A percentile compares a stretch with the other conserved stretches of the same genome.
These are phyloP conservation scores for Steinernema feltiae DNA, from an alignment of 1,140 invertebrate species.

Conservation along the genomic window DNA sequence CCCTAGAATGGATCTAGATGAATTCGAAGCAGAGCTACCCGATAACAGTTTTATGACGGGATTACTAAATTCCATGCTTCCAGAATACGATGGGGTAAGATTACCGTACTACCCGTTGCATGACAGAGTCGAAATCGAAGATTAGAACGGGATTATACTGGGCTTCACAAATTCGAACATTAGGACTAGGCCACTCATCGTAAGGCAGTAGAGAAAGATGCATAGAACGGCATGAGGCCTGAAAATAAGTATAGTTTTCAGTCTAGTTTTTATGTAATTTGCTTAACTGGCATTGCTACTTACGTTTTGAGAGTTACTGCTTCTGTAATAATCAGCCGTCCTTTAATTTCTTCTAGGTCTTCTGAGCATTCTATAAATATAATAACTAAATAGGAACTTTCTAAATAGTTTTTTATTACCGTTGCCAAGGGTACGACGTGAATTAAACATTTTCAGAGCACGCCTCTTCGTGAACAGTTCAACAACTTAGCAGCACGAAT, in stretches of 20 bases:
- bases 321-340: background rate
- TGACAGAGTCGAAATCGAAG: too few relatives aligned
- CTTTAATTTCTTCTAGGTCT: background rate
- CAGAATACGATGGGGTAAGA: constrained; percentile 19
- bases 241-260: background rate
- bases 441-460: constrained; percentile 1
- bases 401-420: background rate
- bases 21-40: background rate
- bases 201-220: background rate
- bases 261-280: background rate
- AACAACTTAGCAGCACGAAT: background rate
- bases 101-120: background rate
- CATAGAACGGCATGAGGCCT: constrained; percentile 2
- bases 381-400: background rate
- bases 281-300: background rate
- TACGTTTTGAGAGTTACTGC: background rate
- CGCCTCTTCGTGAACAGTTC: background rate
- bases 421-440: background rate
- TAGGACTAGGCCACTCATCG: background rate
- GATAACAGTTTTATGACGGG: constrained; percentile 2
- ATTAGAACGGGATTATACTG: constrained; percentile 1
- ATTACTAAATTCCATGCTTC: constrained; percentile 22
- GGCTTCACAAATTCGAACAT: constrained; percentile 9
- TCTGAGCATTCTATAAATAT: background rate
- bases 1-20: background rate